A percentile compares a stretch with the other conserved stretches of the same genome.
phyloP scores from a whole-genome alignment of 2,888 invertebrate genomes.

The Branchellion lobata region DNA sequence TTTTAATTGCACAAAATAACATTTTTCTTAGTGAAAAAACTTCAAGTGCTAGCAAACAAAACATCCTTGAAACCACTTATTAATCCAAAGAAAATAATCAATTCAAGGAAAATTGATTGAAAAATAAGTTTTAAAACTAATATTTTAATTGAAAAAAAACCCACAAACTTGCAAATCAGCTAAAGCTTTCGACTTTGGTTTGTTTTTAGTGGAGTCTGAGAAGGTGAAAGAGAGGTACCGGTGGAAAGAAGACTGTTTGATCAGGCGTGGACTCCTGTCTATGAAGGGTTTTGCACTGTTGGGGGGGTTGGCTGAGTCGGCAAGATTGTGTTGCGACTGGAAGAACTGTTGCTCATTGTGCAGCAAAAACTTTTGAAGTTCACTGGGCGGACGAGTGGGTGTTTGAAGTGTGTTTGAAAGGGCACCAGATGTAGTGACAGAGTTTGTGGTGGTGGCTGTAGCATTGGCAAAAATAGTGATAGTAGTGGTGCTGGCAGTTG shows the following conservation, averaged over 20 bases:
- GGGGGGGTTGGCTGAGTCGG: too few species aligned
- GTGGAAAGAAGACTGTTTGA: conserved; percentile 36
- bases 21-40: too few species aligned
- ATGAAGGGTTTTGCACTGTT: too few species aligned
- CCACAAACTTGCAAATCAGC: conserved; percentile 30
- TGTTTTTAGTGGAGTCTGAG: conserved; percentile 35
- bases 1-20: too few species aligned
- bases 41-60: too few species aligned
- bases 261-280: neutral
- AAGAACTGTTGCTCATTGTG: neutral
- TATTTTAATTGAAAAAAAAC: too few species aligned
- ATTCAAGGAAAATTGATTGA: too few species aligned
- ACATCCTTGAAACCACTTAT: too few species aligned
- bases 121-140: neutral
- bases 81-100: too few species aligned
- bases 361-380: neutral
- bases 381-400: neutral
- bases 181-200: conserved; percentile 32
- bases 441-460: too few species aligned
- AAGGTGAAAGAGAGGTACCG: conserved; percentile 41
- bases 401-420: neutral
- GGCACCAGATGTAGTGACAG: too few species aligned
- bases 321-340: neutral
- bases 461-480: too few species aligned
- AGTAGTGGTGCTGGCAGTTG: neutral